phyloP scores from a whole-genome alignment of 2,888 invertebrate genomes.

The Buathra laborator region DNA sequence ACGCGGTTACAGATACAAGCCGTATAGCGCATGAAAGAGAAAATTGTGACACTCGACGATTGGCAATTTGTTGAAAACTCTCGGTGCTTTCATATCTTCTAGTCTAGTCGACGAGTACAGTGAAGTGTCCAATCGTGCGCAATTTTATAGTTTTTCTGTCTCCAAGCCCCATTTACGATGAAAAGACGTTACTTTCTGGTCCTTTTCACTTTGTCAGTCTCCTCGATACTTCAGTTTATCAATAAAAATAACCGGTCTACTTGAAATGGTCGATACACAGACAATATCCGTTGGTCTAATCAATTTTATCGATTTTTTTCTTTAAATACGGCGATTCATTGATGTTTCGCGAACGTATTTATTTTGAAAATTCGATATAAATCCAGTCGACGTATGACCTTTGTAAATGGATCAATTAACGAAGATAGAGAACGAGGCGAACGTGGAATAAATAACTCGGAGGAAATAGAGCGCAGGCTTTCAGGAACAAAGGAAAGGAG shows the following conservation, averaged over 20 bases:
- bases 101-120: background rate
- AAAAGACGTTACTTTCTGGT: background rate
- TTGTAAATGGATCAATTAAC: slow-evolving; percentile 18
- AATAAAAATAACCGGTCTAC: background rate
- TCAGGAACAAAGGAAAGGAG: slow-evolving; percentile 62
- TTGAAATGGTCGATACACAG: background rate
- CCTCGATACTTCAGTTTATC: background rate
- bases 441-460: slow-evolving; percentile 12
- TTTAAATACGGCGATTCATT: background rate
- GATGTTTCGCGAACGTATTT: background rate
- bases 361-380: background rate
- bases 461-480: slow-evolving; percentile 16
- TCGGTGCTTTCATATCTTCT: background rate
- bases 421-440: background rate
- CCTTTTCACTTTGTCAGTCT: background rate
- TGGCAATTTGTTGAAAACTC: background rate
- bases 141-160: background rate
- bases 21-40: background rate
- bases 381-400: slow-evolving; percentile 1
- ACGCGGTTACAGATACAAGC: background rate
- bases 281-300: background rate
- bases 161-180: background rate
- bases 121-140: background rate
- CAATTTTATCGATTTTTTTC: background rate
- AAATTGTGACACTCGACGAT: background rate